Percentiles rank a stretch among this genome's conserved stretches.
Conservation (phyloP, 30 jellyfish, hydroid and myxozoan genomes). For the Clytia hemisphaerica region DNA sequence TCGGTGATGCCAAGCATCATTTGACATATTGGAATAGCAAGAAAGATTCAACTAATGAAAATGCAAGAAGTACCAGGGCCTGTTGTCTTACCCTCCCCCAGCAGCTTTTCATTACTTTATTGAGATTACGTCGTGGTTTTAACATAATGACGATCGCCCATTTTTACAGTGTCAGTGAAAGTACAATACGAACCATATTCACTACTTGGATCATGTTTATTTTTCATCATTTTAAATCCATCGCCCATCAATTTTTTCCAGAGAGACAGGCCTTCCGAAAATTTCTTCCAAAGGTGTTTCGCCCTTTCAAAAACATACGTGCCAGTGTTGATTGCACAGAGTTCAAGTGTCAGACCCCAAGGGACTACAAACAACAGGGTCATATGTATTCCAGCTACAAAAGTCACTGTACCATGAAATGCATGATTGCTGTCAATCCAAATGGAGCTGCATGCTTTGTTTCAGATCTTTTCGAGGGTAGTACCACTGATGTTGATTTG, state of each 20-base stretch:
- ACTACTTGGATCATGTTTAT: conserved; percentile 59
- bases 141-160: conserved; percentile 44
- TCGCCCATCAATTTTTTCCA: conserved; percentile 46
- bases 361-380: conserved; percentile 58
- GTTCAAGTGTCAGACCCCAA: conserved; percentile 30
- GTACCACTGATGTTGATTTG: conserved; percentile 50
- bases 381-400: conserved; percentile 54
- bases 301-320: conserved; percentile 35
- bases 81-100: conserved; percentile 21
- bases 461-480: conserved; percentile 59
- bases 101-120: conserved; percentile 38
- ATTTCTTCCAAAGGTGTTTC: conserved; percentile 36
- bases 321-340: conserved; percentile 64
- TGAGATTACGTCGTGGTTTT: conserved; percentile 57
- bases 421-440: conserved; percentile 62
- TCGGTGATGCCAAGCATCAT: conserved; percentile 56
- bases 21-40: conserved; percentile 34
- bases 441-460: conserved; percentile 62
- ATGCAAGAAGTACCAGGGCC: conserved; percentile 9
- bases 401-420: conserved; percentile 45
- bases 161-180: conserved; percentile 47
- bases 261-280: conserved; percentile 19
- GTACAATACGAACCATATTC: conserved; percentile 34
- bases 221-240: conserved; percentile 44
- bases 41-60: background rate